A percentile compares a stretch with the other conserved stretches of the same genome.
Conservation (phyloP, 2,888 invertebrate species). For the Limnephilus marmoratus region DNA sequence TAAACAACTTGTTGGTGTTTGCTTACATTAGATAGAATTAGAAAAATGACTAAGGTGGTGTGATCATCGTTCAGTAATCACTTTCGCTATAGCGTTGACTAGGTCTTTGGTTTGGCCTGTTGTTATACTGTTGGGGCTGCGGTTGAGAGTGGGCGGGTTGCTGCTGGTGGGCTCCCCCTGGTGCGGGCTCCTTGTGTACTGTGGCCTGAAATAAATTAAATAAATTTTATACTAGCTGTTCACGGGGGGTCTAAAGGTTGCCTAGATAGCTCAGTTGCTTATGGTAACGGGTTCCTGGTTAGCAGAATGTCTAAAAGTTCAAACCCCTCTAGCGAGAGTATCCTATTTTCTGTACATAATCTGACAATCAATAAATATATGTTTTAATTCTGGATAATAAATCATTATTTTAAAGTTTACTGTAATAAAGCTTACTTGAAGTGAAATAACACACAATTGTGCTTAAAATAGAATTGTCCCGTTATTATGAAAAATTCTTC, state of each 20-base stretch:
- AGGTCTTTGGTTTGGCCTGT: conserved; percentile 32
- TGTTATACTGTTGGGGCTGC: conserved; percentile 11
- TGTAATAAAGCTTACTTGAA: no score
- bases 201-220: conserved; percentile 51
- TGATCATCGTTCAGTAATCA: conserved; percentile 13
- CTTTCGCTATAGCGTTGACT: conserved; percentile 21
- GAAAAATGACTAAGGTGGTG: background rate
- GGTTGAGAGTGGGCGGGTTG: conserved; percentile 44
- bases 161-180: conserved; percentile 37
- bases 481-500: no score
- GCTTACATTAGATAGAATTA: background rate
- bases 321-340: background rate
- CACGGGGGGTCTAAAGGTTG: background rate
- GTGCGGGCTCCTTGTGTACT: conserved; percentile 62
- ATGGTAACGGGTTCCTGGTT: background rate
- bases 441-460: no score
- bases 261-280: background rate
- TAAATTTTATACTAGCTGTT: background rate
- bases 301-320: background rate
- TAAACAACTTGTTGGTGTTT: background rate
- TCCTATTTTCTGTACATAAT: background rate
- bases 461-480: no score
- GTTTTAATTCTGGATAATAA: no score
- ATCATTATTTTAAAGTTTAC: no score
- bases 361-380: no score